A percentile compares a stretch with the other conserved stretches of the same genome.
These are phyloP conservation scores for Leucozona laternaria DNA, from an alignment of 2,888 invertebrate species.

Conservation along the genomic window DNA sequence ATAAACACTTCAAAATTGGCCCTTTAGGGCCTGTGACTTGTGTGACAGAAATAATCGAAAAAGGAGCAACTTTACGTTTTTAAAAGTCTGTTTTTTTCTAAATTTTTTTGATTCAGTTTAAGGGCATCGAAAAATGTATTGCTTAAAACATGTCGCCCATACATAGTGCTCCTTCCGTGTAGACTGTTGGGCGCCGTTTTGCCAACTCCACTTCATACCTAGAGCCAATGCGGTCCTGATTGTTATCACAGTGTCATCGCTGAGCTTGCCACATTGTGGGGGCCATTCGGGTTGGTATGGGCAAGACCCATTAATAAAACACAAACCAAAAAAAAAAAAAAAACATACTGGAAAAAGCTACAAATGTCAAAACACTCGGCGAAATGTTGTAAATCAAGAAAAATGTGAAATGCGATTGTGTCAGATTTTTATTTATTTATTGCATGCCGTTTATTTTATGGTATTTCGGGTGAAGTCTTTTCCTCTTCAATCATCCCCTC, in stretches of 20 bases:
- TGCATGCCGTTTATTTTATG: slow-evolving; percentile 66
- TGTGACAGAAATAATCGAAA: too few relatives aligned
- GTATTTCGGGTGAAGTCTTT: slow-evolving; percentile 32
- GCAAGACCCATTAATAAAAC: slow-evolving; percentile 17
- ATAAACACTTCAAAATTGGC: too few relatives aligned
- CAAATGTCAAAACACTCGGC: slow-evolving; percentile 68
- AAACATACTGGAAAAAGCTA: slow-evolving; percentile 56
- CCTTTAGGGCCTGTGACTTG: too few relatives aligned
- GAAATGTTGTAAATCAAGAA: slow-evolving; percentile 68
- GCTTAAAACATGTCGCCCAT: too few relatives aligned
- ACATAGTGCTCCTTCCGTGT: too few relatives aligned
- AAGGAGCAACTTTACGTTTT: too few relatives aligned
- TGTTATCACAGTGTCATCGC: slow-evolving; percentile 2
- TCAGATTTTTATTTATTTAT: slow-evolving; percentile 74
- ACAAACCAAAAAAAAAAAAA: slow-evolving; percentile 27
- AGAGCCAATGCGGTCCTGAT: neutral
- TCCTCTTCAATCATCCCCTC: slow-evolving; percentile 7
- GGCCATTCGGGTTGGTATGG: neutral
- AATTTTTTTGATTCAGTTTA: too few relatives aligned
- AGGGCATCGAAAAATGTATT: too few relatives aligned
- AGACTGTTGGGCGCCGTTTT: neutral
- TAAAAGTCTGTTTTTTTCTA: too few relatives aligned
- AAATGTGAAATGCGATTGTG: slow-evolving; percentile 72
- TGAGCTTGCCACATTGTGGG: neutral
- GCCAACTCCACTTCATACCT: neutral